phyloP scores from a whole-genome alignment of 2,113 vertebrate genomes.

The Capreolus pygargus region DNA sequence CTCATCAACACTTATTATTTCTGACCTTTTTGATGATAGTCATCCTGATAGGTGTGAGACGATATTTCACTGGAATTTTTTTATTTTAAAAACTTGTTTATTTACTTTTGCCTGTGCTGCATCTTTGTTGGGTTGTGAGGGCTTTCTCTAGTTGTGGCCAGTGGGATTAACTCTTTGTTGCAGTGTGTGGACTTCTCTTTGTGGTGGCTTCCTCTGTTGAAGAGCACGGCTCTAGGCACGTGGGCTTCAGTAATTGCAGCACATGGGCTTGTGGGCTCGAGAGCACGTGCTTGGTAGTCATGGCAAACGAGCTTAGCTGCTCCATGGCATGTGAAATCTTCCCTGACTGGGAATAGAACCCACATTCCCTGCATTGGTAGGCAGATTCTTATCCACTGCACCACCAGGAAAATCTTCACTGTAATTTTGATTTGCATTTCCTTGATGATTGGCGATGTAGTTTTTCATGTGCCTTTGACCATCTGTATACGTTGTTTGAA shows the following conservation, averaged over 20 bases:
- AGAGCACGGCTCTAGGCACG: accelerated
- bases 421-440: not conserved
- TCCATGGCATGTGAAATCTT: not conserved
- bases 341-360: not conserved
- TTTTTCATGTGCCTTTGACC: not conserved
- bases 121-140: not conserved
- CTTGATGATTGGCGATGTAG: not conserved
- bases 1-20: not conserved
- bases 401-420: not conserved
- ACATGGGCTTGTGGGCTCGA: not conserved
- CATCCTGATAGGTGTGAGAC: not conserved
- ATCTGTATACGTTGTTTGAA: not conserved
- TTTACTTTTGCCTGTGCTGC: not conserved
- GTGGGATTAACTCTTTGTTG: not conserved
- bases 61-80: not conserved
- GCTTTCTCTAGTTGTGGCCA: not conserved
- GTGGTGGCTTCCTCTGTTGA: not conserved
- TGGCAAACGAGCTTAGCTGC: not conserved
- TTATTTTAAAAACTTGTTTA: not conserved
- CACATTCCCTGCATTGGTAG: not conserved
- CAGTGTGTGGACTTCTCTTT: not conserved
- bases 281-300: not conserved
- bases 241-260: not conserved
- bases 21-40: not conserved
- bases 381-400: not conserved